These are phyloP conservation scores for Neopelma chrysocephalum DNA, from an alignment of 2,797 vertebrate species.

Conservation along the genomic window DNA sequence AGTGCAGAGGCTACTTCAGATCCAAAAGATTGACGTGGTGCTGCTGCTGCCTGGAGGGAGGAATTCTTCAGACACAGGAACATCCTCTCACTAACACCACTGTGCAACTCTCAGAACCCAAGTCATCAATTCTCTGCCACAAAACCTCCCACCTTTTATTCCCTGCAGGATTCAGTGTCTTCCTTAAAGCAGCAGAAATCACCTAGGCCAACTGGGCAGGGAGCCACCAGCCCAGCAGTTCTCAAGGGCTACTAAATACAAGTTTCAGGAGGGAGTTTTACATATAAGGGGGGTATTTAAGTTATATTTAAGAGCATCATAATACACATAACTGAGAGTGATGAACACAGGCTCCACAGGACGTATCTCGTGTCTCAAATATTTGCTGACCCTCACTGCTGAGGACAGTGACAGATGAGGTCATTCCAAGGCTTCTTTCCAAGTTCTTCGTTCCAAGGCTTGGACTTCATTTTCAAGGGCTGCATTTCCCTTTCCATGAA, in stretches of 20 bases:
- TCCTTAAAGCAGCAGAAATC: not conserved
- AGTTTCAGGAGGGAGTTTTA: not conserved
- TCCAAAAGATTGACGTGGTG: not conserved
- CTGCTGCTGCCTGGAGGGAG: not conserved
- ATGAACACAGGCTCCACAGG: not conserved
- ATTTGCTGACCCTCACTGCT: not conserved
- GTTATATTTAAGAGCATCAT: not conserved
- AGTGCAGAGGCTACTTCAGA: not conserved
- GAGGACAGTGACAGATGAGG: not conserved
- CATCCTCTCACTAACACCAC: not conserved
- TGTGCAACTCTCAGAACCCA: not conserved
- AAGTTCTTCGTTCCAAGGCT: not conserved
- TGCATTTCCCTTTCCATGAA: not conserved
- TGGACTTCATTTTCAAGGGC: not conserved
- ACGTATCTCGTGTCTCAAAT: not conserved
- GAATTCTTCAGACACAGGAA: not conserved
- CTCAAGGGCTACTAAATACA: not conserved
- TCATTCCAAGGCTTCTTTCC: not conserved
- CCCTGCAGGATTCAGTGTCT: not conserved
- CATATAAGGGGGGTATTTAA: not conserved
- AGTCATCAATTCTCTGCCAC: not conserved
- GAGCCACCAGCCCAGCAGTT: not conserved
- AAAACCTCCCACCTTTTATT: not conserved
- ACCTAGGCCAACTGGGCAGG: not conserved
- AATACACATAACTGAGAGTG: not conserved